phyloP scores from a whole-genome alignment of 2,113 vertebrate species.

The Hippocampus guttulatus region DNA sequence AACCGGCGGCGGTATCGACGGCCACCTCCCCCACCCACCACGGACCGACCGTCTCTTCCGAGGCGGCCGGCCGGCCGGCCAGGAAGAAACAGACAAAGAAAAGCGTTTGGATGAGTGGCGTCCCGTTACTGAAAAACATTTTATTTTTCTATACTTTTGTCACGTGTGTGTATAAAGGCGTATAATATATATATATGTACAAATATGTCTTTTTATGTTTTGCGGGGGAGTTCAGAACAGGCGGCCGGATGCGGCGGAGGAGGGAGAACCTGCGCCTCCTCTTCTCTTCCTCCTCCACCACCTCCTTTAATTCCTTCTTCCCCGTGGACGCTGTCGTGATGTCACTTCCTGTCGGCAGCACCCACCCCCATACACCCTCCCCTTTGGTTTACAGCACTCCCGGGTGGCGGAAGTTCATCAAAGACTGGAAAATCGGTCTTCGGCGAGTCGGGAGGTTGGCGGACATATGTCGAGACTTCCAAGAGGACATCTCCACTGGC shows the following conservation, averaged over 20 bases:
- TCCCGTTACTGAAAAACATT: slow-evolving; percentile 73
- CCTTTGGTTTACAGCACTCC: slow-evolving; percentile 58
- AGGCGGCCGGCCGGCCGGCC: background rate
- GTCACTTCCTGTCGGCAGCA: slow-evolving; percentile 66
- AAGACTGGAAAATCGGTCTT: slow-evolving; percentile 18
- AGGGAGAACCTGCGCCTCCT: slow-evolving; percentile 42
- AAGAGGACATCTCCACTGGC: background rate
- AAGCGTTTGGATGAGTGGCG: slow-evolving; percentile 56
- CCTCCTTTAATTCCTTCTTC: slow-evolving; percentile 36
- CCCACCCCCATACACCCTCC: slow-evolving; percentile 41
- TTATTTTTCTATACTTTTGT: slow-evolving; percentile 80
- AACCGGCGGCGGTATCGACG: slow-evolving; percentile 54
- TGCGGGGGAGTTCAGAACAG: slow-evolving; percentile 60
- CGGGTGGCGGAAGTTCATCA: background rate
- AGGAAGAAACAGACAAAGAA: slow-evolving; percentile 32
- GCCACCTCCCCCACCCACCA: slow-evolving; percentile 61
- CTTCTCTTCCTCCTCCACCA: slow-evolving; percentile 52
- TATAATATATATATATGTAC: slow-evolving; percentile 68
- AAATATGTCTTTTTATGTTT: slow-evolving; percentile 72
- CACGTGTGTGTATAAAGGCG: slow-evolving; percentile 71
- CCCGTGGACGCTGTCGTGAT: slow-evolving; percentile 68
- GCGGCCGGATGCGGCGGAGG: slow-evolving; percentile 66
- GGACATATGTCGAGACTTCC: background rate
- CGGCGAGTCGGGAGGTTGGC: slow-evolving; percentile 49
- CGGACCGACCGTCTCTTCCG: slow-evolving; percentile 55